A percentile compares a stretch with the other conserved stretches of the same genome.
These are phyloP conservation scores for Heliothis peltigera DNA, from an alignment of 2,888 invertebrate species.

Conservation along the genomic window DNA sequence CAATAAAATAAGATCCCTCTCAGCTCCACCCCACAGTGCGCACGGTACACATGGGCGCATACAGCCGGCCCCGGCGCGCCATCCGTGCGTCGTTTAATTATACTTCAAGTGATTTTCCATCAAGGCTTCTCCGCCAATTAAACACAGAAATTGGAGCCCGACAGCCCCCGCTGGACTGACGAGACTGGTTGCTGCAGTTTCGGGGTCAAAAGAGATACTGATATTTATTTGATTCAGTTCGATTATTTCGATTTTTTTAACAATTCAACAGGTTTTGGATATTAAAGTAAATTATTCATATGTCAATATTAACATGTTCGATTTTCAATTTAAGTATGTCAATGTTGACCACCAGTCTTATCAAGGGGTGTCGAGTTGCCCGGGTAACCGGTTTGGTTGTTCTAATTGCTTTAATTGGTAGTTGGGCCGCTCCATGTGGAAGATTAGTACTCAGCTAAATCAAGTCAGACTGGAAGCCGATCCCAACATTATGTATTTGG, in stretches of 20 bases:
- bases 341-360: too few species aligned
- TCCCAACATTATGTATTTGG: too few species aligned
- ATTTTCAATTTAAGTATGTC: too few species aligned
- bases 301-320: too few species aligned
- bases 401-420: too few species aligned
- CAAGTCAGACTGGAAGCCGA: too few species aligned
- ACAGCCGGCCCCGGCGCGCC: conserved; percentile 13
- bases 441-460: too few species aligned
- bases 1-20: neutral
- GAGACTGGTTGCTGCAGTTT: conserved; percentile 35
- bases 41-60: conserved; percentile 7
- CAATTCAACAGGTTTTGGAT: neutral
- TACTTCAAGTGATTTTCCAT: conserved; percentile 74
- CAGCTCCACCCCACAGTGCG: conserved; percentile 21
- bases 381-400: too few species aligned
- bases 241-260: neutral
- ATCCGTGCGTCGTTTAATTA: conserved; percentile 71
- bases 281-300: neutral
- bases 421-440: too few species aligned
- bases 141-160: conserved; percentile 73
- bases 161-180: conserved; percentile 32
- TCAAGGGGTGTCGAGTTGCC: too few species aligned
- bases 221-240: neutral
- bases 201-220: conserved; percentile 1
- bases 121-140: conserved; percentile 71